A percentile compares a stretch with the other conserved stretches of the same genome.
Evolutionary conservation across 2,888 invertebrate genomes (phyloP).

Genomic region (Stenchaetothrips biformis): DNA sequence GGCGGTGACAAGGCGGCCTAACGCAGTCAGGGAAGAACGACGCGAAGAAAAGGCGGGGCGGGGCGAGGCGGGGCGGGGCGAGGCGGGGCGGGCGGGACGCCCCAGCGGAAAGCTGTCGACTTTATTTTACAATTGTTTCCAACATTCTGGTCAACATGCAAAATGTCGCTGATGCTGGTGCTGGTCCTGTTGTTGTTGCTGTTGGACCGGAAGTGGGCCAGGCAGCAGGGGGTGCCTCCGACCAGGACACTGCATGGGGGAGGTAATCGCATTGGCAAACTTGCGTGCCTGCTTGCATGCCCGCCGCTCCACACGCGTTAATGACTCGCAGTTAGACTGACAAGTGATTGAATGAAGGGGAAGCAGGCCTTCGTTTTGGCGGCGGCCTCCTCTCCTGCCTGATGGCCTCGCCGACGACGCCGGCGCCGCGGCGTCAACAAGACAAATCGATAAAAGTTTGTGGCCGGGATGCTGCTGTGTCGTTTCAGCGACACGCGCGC

Average conservation of each 20-base stretch:
- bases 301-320: background rate
- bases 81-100: no score
- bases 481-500: background rate
- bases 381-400: background rate
- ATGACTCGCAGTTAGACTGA: conserved; percentile 11
- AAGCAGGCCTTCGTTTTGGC: background rate
- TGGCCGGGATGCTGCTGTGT: background rate
- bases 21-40: no score
- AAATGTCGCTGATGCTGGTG: no score
- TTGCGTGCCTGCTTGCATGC: background rate
- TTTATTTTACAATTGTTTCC: no score
- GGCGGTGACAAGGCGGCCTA: no score
- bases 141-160: no score
- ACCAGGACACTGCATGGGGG: background rate
- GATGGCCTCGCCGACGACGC: background rate
- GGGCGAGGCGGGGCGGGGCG: no score
- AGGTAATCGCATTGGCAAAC: conserved; percentile 18
- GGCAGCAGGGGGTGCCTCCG: no score
- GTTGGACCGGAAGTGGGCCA: no score
- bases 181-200: no score
- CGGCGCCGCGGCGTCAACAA: background rate
- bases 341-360: conserved; percentile 6
- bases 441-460: conserved; percentile 22
- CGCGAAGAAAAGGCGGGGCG: no score
- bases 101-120: no score